Evolutionary conservation across 2,888 invertebrate genomes (phyloP), one percentile per base, ranked within the genome.

Genomic region (Poecilobothrus nobilitatus): DNA sequence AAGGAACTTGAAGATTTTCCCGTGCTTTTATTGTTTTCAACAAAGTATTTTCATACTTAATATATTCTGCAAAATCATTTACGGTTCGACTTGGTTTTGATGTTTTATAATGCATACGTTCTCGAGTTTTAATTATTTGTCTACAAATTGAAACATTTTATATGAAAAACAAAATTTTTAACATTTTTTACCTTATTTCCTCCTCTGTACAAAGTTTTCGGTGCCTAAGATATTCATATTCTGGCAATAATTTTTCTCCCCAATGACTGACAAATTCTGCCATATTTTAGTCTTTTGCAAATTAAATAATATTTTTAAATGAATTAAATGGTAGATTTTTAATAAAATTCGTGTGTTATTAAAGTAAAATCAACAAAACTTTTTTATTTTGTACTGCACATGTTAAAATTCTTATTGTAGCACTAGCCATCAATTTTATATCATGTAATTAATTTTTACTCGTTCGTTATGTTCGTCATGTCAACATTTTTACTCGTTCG

Each of bases 201-300:
- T 86, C 86, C 69, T 86, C 85, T 10, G 86, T 84, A 76, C 90
- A 91, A 67, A 94, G 82, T 75, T 87, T 86, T 53, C 87, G 86
- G 74, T 88, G 84, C 76, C 88, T 85, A 88, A 94, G 88, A 77
- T 91, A 88, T 79, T 93, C 91, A 76, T 94, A 84, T 79, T 92
- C 92, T 71, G 89, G 88, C 75, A 92, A 86, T 86, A 91, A 88
- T 72, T 88, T 87, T 83, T 94, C 93, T 74, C 91, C 86, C 78
- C 88, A 87, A 78, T 88, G 87, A 77, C 91, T 89, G 2, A 92
- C 91, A 81, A 88, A 86, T 83, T 94, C 94, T 18, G 91, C 90
- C 94, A 94, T 94, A 76, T 77, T 82, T 18, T 37, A 53, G 2
- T 53, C 7, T 18, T 53, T 53, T 53, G 5, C 27, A 27, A 27